Percentiles rank a stretch among this genome's conserved stretches.
phyloP scores from a whole-genome alignment of 1,140 invertebrate species.

The Trinorchestia longiramus region DNA sequence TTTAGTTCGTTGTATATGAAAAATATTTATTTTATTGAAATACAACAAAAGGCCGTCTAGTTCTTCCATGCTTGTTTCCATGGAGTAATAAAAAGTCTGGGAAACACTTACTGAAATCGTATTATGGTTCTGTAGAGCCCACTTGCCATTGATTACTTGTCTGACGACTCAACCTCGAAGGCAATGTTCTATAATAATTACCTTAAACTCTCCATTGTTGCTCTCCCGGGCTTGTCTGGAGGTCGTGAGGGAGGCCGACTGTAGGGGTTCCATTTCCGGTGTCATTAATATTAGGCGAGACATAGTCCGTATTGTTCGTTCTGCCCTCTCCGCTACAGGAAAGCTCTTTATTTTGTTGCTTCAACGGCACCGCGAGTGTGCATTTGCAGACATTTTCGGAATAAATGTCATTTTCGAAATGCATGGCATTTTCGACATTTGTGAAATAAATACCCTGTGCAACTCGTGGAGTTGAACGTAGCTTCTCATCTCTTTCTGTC shows the following conservation, averaged over 20 bases:
- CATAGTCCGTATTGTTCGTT: background rate
- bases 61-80: too few species aligned
- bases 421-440: background rate
- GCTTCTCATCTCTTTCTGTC: too few species aligned
- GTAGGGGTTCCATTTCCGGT: slow-evolving; percentile 18
- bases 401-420: background rate
- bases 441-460: too few species aligned
- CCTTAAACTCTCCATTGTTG: slow-evolving; percentile 35
- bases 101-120: background rate
- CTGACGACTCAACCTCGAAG: background rate
- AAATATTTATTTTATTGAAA: too few species aligned
- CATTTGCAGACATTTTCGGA: too few species aligned
- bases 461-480: too few species aligned
- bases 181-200: slow-evolving; percentile 14
- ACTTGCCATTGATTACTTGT: background rate
- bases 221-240: background rate
- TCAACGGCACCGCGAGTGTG: too few species aligned
- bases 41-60: too few species aligned
- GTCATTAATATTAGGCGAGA: background rate
- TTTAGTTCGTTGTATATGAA: too few species aligned
- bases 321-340: background rate
- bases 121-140: background rate
- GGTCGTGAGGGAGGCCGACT: background rate
- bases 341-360: background rate
- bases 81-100: background rate